Evolutionary conservation across 2,113 vertebrate genomes (phyloP), one percentile per base, ranked within the genome.

Genomic region (Passer montanus): DNA sequence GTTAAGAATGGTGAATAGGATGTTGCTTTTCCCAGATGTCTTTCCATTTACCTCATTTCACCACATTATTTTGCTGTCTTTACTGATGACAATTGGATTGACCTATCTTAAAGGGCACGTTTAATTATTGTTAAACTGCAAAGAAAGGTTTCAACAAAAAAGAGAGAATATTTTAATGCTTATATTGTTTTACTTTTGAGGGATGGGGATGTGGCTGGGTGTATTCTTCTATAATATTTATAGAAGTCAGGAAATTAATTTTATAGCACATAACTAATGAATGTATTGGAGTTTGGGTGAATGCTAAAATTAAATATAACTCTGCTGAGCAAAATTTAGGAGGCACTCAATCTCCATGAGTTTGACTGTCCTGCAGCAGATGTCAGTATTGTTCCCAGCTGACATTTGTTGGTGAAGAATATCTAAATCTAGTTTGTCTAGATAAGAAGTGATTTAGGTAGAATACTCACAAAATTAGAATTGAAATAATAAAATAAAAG

Each of bases 131-230:
- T 37, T 84, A 35, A 82, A 49, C 18, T 44, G 14, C 21, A 58
- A 63, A 76, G 4, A 64, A 72, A 59, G 30, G 7, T 10, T 70
- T 30, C 27, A 49, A 18, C 7, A 77, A 20, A 35, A 50, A 31
- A 27, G 4, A 31, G 7, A 8, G 26, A 17, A 24, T 7, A 43
- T 44, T 70, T 75, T 41, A 24, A 83, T 41, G 7, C 1, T 72
- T 60, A 17, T 7, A 47, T 11, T 26, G 15, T 69, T 84, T 87
- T 43, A 60, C 1, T 20, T 55, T 52, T 53, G 10, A 13, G 4
- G 4, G 4, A 2, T 37, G 18, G 6, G 2, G 12, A 7, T 43
- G 15, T 9, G 13, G 4, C 5, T 35, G 17, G 2, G 5, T 31
- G 3, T 20, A 50, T 56, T 69, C 49, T 68, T 74, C 15, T 4